These are phyloP conservation scores for Plotosus lineatus DNA, from an alignment of 2,113 vertebrate genomes.

Conservation along the genomic window DNA sequence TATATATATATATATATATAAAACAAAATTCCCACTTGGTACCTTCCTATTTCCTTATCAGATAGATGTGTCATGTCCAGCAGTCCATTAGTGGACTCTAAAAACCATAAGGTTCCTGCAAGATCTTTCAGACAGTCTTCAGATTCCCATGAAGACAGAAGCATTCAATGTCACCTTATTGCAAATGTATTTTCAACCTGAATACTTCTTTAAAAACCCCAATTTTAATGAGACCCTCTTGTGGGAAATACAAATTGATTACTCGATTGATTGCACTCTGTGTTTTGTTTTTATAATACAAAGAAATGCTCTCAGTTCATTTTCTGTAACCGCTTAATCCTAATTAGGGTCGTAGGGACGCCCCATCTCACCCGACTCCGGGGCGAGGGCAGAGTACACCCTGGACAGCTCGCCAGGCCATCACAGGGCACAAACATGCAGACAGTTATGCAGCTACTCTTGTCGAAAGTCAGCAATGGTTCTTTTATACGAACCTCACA, in stretches of 20 bases:
- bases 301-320: too few species aligned
- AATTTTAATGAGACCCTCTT: neutral
- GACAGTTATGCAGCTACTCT: too few species aligned
- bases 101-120: conserved; percentile 1
- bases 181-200: neutral
- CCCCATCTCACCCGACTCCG: too few species aligned
- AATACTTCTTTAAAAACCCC: neutral
- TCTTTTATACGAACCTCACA: too few species aligned
- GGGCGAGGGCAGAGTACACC: too few species aligned
- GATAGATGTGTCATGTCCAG: neutral
- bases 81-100: neutral
- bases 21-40: neutral
- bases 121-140: neutral
- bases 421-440: too few species aligned
- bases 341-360: too few species aligned
- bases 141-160: neutral
- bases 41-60: neutral
- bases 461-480: too few species aligned
- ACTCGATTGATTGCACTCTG: neutral
- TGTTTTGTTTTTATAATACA: too few species aligned
- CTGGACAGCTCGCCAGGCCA: too few species aligned
- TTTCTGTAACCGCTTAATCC: too few species aligned
- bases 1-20: too few species aligned
- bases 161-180: neutral
- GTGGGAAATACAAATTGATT: neutral